Evolutionary conservation across 2,888 invertebrate species (phyloP).

Genomic region (Netelia melanura): DNA sequence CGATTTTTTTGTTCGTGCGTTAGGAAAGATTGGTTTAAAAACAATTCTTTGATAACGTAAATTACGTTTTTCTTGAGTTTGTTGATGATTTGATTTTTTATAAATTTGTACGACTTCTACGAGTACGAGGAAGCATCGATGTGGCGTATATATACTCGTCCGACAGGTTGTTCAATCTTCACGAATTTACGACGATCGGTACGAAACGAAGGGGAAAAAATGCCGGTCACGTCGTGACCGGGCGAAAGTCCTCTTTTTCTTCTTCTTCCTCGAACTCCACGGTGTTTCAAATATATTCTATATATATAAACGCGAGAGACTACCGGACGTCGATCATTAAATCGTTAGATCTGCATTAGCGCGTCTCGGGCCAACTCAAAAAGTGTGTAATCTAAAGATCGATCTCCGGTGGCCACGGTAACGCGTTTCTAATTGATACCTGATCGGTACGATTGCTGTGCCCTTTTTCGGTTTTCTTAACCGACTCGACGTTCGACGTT

Average conservation of each 20-base stretch:
- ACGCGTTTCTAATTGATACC: constrained; percentile 79
- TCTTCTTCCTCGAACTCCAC: constrained; percentile 35
- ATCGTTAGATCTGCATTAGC: constrained; percentile 83
- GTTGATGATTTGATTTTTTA: no score
- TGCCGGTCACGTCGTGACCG: constrained; percentile 78
- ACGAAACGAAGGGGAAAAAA: constrained; percentile 67
- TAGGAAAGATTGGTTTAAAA: no score
- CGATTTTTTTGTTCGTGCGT: no score
- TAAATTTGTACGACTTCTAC: no score
- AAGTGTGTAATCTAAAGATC: constrained; percentile 77
- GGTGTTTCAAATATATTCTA: constrained; percentile 30
- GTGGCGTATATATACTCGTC: not conserved
- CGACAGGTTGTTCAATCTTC: constrained; percentile 1
- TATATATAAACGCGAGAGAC: constrained; percentile 61
- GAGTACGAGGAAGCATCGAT: not conserved
- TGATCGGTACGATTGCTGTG: constrained; percentile 68
- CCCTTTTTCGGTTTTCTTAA: constrained; percentile 32
- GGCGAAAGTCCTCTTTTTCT: constrained; percentile 63
- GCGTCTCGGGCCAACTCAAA: constrained; percentile 68
- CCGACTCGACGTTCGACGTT: constrained; percentile 23
- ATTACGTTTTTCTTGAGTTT: no score
- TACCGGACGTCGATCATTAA: constrained; percentile 80
- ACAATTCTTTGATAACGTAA: no score
- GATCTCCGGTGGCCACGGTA: constrained; percentile 78
- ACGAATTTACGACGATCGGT: constrained; percentile 43